phyloP scores from a whole-genome alignment of 2,113 vertebrate species.

The Seriola aureovittata region DNA sequence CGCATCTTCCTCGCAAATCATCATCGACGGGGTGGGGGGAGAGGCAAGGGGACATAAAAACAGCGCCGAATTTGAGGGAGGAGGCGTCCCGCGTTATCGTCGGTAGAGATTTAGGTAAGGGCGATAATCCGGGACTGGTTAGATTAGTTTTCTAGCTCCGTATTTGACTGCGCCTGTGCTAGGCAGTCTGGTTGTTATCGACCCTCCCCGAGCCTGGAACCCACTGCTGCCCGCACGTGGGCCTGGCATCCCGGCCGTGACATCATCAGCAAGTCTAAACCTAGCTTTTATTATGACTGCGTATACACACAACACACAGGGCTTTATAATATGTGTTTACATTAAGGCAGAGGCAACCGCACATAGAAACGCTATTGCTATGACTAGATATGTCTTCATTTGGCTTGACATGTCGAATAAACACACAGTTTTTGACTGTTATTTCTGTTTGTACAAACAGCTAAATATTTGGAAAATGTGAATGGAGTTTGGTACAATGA shows the following conservation, averaged over 20 bases:
- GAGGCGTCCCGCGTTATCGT: background rate
- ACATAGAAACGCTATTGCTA: background rate
- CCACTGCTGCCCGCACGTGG: constrained; percentile 46
- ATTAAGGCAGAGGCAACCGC: background rate
- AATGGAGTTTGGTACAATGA: background rate
- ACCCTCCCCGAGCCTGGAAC: constrained; percentile 41
- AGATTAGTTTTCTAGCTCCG: constrained; percentile 23
- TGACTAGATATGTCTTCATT: background rate
- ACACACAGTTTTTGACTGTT: background rate
- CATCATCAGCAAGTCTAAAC: constrained; percentile 50
- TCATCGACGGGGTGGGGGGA: constrained; percentile 36
- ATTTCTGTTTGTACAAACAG: background rate
- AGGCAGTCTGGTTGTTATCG: constrained; percentile 17
- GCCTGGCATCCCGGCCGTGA: constrained; percentile 62
- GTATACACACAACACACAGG: background rate
- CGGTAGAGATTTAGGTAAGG: background rate
- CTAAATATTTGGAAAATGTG: background rate
- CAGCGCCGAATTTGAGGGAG: background rate
- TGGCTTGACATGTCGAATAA: background rate
- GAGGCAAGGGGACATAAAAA: constrained; percentile 3
- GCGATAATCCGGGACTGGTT: constrained; percentile 3
- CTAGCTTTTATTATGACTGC: background rate
- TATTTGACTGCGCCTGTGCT: constrained; percentile 55
- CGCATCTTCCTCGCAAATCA: constrained; percentile 75
- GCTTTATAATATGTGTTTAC: constrained; percentile 23